Evolutionary conservation across 2,888 invertebrate species (phyloP).

Genomic region (Phasia obesa): DNA sequence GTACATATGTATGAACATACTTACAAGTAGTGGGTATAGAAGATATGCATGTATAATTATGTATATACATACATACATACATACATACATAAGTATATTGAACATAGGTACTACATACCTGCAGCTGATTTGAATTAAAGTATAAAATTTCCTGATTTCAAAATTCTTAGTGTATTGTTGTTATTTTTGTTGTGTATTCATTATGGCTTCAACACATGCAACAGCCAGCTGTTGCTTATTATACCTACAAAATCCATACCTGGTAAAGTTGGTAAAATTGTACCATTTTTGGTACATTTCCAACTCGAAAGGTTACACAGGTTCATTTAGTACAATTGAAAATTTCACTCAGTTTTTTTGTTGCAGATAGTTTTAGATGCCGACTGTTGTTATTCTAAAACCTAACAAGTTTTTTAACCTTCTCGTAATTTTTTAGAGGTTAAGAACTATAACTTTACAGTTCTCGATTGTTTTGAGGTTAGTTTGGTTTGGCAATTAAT

Average conservation of each 20-base stretch:
- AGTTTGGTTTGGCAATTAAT: too few relatives aligned
- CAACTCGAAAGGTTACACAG: too few relatives aligned
- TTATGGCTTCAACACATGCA: conserved; percentile 68
- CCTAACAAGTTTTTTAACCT: too few relatives aligned
- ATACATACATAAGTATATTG: background rate
- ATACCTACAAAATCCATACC: conserved; percentile 16
- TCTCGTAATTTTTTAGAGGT: too few relatives aligned
- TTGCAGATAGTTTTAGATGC: too few relatives aligned
- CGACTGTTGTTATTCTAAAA: too few relatives aligned
- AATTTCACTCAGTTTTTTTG: too few relatives aligned
- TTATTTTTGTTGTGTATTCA: conserved; percentile 39
- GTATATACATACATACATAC: background rate
- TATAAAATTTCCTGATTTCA: conserved; percentile 70
- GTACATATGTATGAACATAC: background rate
- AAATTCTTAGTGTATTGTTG: conserved; percentile 57
- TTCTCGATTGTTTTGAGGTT: too few relatives aligned
- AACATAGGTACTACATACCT: conserved; percentile 24
- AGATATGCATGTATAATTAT: background rate
- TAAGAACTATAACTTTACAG: too few relatives aligned
- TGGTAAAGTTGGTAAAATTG: too few relatives aligned
- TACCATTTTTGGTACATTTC: too few relatives aligned
- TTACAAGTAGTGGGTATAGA: background rate
- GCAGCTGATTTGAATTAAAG: conserved; percentile 57
- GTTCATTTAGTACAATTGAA: too few relatives aligned
- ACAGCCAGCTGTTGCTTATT: conserved; percentile 72